Evolutionary conservation across 2,888 invertebrate species (phyloP), one percentile per base, ranked within the genome.

Genomic region (Heliconius cydno): DNA sequence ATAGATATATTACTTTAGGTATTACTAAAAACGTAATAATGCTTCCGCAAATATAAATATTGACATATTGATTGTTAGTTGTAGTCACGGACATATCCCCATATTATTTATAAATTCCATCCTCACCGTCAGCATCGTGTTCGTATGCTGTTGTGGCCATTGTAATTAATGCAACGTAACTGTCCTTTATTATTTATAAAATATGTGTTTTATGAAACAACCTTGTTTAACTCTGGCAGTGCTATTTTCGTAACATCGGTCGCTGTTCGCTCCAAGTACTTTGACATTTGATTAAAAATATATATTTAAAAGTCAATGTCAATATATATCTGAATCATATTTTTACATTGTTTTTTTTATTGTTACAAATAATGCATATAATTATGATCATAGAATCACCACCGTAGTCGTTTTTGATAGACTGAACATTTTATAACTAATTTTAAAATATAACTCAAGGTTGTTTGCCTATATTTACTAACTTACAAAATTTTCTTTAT

Each of bases 71-170:
- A 34, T 79, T 77, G 46, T 76, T 79, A 75, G 74, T 76, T 52
- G 19, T 52, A 22, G 19, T 71, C 70, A 68, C 41, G 60, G 78
- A 34, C 67, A 78, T 76, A 73, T 60, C 63, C 74, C 46, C 68
- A 80, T 30, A 73, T 68, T 66, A 78, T 79, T 78, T 77, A 65
- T 76, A 73, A 79, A 77, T 80, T 71, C 73, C 68, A 75, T 77
- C 74, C 91, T 88, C 87, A 94, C 94, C 94, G 66, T 94, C 94
- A 82, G 94, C 93, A 86, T 94, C 94, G 80, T 89, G 93, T 85
- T 93, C 92, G 86, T 95, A 95, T 79, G 92, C 85, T 80, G 92
- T 87, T 84, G 93, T 92, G 82, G 94, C 90, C 94, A 94, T 94
- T 86, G 86, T 60, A 78, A 82, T 81, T 76, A 63, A 60, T 28